phyloP scores from a whole-genome alignment of 2,888 invertebrate species.

The Cremastinae sp. region DNA sequence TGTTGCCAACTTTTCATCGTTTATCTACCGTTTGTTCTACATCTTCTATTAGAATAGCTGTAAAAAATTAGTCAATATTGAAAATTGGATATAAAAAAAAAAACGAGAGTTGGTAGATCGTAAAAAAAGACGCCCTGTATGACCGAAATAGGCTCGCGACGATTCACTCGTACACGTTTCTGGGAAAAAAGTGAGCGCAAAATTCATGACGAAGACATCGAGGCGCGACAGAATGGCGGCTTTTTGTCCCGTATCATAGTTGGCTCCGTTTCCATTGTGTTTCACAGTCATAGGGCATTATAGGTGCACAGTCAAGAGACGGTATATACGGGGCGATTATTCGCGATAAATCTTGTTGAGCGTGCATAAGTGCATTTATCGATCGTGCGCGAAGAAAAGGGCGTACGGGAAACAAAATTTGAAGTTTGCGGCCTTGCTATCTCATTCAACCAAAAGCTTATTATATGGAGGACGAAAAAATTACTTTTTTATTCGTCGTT shows the following conservation, averaged over 20 bases:
- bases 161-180: conserved; percentile 4
- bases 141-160: too few species aligned
- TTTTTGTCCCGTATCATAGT: conserved; percentile 6
- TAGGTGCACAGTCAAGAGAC: conserved; percentile 23
- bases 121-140: too few species aligned
- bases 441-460: too few species aligned
- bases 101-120: too few species aligned
- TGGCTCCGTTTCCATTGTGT: neutral
- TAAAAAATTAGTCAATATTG: too few species aligned
- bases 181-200: conserved; percentile 24
- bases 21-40: too few species aligned
- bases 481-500: too few species aligned
- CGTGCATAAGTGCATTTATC: conserved; percentile 9
- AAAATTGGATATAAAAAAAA: too few species aligned
- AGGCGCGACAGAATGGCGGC: conserved; percentile 55
- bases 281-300: conserved; percentile 18
- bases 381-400: conserved; percentile 8
- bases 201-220: conserved; percentile 43
- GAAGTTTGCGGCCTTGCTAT: too few species aligned
- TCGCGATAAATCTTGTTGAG: conserved; percentile 36
- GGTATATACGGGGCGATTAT: conserved; percentile 1
- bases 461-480: too few species aligned
- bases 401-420: neutral
- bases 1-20: too few species aligned
- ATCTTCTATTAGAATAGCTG: too few species aligned